phyloP scores from a whole-genome alignment of 2,797 vertebrate species.

The Acropternis orthonyx region DNA sequence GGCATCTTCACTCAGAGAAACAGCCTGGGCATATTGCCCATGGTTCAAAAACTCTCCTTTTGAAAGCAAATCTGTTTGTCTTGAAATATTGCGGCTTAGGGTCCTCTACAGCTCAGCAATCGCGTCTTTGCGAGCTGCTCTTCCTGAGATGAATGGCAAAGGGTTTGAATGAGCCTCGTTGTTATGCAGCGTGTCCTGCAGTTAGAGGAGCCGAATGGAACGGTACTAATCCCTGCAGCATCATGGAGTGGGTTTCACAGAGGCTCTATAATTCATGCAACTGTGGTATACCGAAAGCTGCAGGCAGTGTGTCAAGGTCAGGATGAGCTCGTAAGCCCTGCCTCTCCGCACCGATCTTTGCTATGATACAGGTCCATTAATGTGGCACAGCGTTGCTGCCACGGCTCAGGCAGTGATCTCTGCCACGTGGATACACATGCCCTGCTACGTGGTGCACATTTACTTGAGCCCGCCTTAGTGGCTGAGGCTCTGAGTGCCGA shows the following conservation, averaged over 20 bases:
- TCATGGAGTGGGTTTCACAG: not conserved
- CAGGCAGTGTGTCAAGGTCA: not conserved
- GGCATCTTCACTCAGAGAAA: not conserved
- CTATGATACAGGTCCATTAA: fast-evolving
- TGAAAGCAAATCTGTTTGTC: constrained; percentile 14
- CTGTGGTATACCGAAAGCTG: not conserved
- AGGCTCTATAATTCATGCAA: fast-evolving
- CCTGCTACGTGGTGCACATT: not conserved
- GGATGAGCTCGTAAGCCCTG: not conserved
- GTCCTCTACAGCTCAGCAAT: not conserved
- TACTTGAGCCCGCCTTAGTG: not conserved
- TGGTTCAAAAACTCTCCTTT: not conserved
- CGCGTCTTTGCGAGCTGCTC: not conserved
- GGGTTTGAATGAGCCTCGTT: not conserved
- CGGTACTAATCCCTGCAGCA: not conserved
- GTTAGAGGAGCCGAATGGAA: not conserved
- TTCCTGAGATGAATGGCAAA: not conserved
- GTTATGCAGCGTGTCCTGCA: not conserved
- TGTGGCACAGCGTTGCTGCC: fast-evolving
- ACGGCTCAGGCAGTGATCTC: not conserved
- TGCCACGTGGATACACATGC: not conserved
- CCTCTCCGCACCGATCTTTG: not conserved
- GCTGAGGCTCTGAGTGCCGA: not conserved
- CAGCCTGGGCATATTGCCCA: not conserved
- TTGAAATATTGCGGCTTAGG: not conserved